phyloP scores from a whole-genome alignment of 2,797 vertebrate genomes.

The Poecilia gillii region DNA sequence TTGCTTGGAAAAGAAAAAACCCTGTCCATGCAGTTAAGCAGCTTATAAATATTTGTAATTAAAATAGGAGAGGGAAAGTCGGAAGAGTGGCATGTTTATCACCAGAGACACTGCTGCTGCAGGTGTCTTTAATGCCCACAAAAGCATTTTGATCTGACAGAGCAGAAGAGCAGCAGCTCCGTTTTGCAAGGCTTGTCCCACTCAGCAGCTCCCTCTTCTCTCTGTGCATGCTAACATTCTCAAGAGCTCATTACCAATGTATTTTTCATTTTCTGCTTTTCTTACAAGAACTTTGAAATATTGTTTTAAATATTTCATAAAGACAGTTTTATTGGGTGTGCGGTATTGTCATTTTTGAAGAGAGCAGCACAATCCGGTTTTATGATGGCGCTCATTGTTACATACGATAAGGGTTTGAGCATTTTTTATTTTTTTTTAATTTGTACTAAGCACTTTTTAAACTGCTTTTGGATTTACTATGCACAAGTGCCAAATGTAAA shows the following conservation, averaged over 20 bases:
- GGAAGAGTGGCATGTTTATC: slow-evolving; percentile 73
- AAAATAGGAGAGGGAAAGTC: slow-evolving; percentile 69
- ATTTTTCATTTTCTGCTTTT: slow-evolving; percentile 62
- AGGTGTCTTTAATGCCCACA: slow-evolving; percentile 72
- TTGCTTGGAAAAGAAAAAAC: slow-evolving; percentile 66
- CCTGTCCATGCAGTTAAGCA: slow-evolving; percentile 77
- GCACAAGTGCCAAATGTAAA: neutral
- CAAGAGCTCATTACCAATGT: slow-evolving; percentile 68
- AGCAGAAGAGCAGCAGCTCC: slow-evolving; percentile 59
- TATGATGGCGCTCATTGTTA: slow-evolving; percentile 1
- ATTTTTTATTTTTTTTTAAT: too few species aligned
- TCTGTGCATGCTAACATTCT: slow-evolving; percentile 37
- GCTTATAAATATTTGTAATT: slow-evolving; percentile 83
- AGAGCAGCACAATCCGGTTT: slow-evolving; percentile 35
- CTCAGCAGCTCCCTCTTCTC: slow-evolving; percentile 39
- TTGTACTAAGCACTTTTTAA: neutral
- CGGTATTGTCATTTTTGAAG: slow-evolving; percentile 41
- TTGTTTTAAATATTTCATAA: slow-evolving; percentile 59
- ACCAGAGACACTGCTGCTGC: slow-evolving; percentile 67
- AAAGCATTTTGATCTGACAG: slow-evolving; percentile 77
- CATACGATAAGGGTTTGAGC: neutral
- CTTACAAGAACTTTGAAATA: slow-evolving; percentile 55
- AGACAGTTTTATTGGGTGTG: slow-evolving; percentile 40
- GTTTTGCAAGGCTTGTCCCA: slow-evolving; percentile 57
- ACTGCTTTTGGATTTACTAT: neutral